phyloP scores from a whole-genome alignment of 2,797 vertebrate genomes.

The Carapus acus region DNA sequence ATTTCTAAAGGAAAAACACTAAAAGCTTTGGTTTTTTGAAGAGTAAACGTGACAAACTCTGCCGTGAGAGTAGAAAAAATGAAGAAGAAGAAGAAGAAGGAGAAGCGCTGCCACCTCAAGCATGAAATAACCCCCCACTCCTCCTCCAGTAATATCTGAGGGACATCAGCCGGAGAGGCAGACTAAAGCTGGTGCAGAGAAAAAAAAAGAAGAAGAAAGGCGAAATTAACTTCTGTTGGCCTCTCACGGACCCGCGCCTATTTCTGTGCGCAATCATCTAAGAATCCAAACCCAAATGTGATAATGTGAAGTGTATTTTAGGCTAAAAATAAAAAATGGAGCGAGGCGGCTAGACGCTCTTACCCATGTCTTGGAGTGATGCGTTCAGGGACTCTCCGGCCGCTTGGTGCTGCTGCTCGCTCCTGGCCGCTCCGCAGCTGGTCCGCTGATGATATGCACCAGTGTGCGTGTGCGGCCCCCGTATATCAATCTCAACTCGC shows the following conservation, averaged over 20 bases:
- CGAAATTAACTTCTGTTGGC: constrained; percentile 25
- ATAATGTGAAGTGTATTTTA: constrained; percentile 7
- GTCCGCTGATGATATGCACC: constrained; percentile 58
- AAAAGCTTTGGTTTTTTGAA: constrained; percentile 28
- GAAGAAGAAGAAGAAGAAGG: constrained; percentile 48
- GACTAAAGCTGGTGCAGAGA: constrained; percentile 28
- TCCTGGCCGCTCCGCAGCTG: constrained; percentile 55
- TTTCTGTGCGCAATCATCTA: constrained; percentile 9
- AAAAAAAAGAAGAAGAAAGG: constrained; percentile 2
- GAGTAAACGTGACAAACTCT: constrained; percentile 5
- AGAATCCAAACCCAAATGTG: constrained; percentile 19
- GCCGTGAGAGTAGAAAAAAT: constrained; percentile 7
- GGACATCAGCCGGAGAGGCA: constrained; percentile 43
- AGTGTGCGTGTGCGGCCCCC: constrained; percentile 56
- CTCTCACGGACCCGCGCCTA: constrained; percentile 14
- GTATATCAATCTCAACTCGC: constrained; percentile 67
- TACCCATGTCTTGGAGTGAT: constrained; percentile 73
- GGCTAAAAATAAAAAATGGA: too few species aligned
- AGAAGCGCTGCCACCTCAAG: constrained; percentile 48
- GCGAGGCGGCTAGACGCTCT: constrained; percentile 39
- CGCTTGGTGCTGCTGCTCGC: neutral
- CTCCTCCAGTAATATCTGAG: constrained; percentile 51
- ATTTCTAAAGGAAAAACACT: neutral
- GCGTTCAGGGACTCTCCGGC: constrained; percentile 48
- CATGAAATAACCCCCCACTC: constrained; percentile 59